A percentile compares a stretch with the other conserved stretches of the same genome.
Conservation (phyloP, 1,140 invertebrate genomes). For the Lordiphosa stackelbergi region DNA sequence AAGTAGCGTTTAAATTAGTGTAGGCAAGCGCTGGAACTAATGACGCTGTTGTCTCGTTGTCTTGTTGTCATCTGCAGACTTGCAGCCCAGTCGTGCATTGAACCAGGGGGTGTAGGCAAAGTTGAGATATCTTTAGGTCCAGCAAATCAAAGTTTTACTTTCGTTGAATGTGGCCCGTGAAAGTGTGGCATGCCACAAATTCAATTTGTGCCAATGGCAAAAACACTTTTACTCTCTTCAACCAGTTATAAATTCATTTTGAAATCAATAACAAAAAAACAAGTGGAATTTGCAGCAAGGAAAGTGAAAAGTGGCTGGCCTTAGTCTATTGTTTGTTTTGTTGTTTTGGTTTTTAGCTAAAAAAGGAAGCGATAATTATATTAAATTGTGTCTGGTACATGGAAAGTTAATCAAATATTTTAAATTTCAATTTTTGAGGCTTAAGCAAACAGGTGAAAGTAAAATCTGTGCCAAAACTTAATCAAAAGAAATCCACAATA, state of each 20-base stretch:
- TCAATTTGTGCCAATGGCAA: constrained; percentile 44
- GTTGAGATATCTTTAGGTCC: constrained; percentile 11
- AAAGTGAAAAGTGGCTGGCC: constrained; percentile 58
- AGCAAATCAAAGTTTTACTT: constrained; percentile 60
- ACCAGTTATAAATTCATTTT: constrained; percentile 23
- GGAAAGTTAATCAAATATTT: constrained; percentile 65
- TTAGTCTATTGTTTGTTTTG: no score
- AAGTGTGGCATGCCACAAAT: constrained; percentile 62
- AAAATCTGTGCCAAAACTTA: constrained; percentile 10
- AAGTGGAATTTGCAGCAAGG: constrained; percentile 42
- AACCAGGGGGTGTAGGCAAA: constrained; percentile 30
- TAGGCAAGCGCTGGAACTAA: constrained; percentile 70
- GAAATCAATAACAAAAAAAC: constrained; percentile 39
- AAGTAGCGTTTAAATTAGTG: constrained; percentile 68
- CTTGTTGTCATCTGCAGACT: constrained; percentile 32
- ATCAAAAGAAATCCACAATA: constrained; percentile 25
- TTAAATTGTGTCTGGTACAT: constrained; percentile 28
- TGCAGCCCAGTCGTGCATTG: constrained; percentile 51
- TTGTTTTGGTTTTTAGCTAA: constrained; percentile 19
- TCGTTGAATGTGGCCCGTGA: constrained; percentile 58
- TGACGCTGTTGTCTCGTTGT: constrained; percentile 50
- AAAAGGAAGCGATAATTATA: constrained; percentile 65
- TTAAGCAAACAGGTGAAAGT: constrained; percentile 60
- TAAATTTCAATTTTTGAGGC: constrained; percentile 48
- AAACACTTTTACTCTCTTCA: constrained; percentile 32